These are phyloP conservation scores for Mystacornis crossleyi DNA, from an alignment of 2,113 vertebrate species.

Conservation along the genomic window DNA sequence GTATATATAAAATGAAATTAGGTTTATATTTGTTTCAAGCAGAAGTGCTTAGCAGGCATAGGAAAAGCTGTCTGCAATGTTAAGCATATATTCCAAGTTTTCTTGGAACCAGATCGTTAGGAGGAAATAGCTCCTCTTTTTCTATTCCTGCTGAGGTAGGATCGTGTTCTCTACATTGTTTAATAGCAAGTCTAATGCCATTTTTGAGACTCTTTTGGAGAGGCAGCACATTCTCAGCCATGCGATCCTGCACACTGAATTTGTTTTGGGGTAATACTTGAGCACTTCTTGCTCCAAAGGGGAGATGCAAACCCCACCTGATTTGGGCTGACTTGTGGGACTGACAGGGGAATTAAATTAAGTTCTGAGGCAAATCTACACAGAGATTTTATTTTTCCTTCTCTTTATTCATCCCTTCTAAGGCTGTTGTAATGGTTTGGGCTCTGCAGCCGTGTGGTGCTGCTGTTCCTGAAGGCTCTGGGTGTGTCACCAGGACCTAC, in stretches of 20 bases:
- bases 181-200: background rate
- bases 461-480: background rate
- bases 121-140: background rate
- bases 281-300: background rate
- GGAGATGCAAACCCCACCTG: background rate
- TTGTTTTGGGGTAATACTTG: background rate
- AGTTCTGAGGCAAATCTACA: background rate
- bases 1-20: background rate
- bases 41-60: constrained; percentile 34
- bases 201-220: background rate
- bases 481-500: rapidly evolving
- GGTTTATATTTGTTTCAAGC: background rate
- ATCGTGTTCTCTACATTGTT: background rate
- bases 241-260: background rate
- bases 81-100: background rate
- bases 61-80: constrained; percentile 5
- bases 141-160: background rate
- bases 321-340: background rate
- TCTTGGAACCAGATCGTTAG: background rate
- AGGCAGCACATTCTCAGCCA: background rate
- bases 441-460: background rate
- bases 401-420: background rate
- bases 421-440: rapidly evolving
- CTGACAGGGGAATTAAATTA: background rate
- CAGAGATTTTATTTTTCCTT: background rate